Evolutionary conservation across 2,797 vertebrate species (phyloP).

Genomic region (Sebastes jordani): DNA sequence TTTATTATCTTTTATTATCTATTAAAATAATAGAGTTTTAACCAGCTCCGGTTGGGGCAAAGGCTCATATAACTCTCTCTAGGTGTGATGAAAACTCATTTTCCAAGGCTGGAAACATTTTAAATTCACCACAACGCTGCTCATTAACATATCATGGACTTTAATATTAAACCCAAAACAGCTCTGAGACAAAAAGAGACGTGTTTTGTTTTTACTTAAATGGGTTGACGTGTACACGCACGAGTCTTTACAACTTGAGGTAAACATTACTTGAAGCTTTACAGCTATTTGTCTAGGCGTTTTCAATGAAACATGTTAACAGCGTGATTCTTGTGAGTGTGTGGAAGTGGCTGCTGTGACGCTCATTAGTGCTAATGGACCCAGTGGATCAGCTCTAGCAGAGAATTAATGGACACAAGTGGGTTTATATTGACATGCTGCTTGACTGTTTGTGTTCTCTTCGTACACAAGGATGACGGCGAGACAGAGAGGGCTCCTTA

Average conservation of each 20-base stretch:
- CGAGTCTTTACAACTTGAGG: not conserved
- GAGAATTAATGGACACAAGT: conserved; percentile 37
- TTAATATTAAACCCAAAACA: conserved; percentile 14
- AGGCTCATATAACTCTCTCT: not conserved
- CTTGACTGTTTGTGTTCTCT: conserved; percentile 14
- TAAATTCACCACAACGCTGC: not conserved
- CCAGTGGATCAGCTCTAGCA: conserved; percentile 32
- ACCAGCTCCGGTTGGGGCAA: not conserved
- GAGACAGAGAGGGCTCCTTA: not conserved
- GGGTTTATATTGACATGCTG: conserved; percentile 11
- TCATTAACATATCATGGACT: conserved; percentile 17
- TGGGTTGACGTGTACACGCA: not conserved
- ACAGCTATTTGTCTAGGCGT: conserved; percentile 1
- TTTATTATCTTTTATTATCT: conserved; percentile 15
- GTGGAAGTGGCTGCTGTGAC: conserved; percentile 10
- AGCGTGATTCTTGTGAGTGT: not conserved
- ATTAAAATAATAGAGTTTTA: not conserved
- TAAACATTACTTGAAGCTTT: not conserved
- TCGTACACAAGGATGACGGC: not conserved
- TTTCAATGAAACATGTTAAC: conserved; percentile 7
- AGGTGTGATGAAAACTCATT: not conserved
- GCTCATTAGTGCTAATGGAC: conserved; percentile 47
- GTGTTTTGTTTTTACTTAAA: not conserved
- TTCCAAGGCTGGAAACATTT: conserved; percentile 10
- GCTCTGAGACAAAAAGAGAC: not conserved